Percentiles rank a stretch among this genome's conserved stretches.
These are phyloP conservation scores for Enoplolaimus lenunculus DNA, from an alignment of 2,888 invertebrate species.

Conservation along the genomic window DNA sequence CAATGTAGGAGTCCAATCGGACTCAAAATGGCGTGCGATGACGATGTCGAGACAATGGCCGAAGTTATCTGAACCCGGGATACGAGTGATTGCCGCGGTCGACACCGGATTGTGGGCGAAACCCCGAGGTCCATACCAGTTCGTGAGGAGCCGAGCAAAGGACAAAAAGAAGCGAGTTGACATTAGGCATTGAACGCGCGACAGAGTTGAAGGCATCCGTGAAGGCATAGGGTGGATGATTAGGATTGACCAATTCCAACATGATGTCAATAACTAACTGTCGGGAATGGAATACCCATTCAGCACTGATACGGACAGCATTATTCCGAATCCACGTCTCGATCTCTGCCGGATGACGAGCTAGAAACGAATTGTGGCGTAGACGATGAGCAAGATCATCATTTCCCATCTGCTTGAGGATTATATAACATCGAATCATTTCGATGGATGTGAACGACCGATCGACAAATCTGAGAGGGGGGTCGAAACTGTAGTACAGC, in stretches of 20 bases:
- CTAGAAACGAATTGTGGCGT: not conserved
- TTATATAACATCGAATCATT: not conserved
- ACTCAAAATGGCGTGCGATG: not conserved
- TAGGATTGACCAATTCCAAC: not conserved
- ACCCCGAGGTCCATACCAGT: not conserved
- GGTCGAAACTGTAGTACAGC: not conserved
- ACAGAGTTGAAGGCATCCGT: not conserved
- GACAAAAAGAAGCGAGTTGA: not conserved
- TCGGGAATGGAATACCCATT: not conserved
- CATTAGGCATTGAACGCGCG: not conserved
- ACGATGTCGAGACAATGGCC: not conserved
- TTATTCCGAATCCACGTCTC: not conserved
- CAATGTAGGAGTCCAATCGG: not conserved
- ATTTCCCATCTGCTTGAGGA: not conserved
- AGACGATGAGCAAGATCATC: not conserved
- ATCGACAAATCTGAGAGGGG: not conserved
- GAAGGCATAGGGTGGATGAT: not conserved
- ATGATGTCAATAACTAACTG: not conserved
- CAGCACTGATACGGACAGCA: not conserved
- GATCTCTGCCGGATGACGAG: not conserved
- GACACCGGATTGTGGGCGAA: not conserved
- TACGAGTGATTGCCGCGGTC: not conserved
- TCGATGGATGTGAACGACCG: conserved; percentile 1
- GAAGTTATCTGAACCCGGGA: not conserved
- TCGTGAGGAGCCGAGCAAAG: not conserved